Evolutionary conservation across 2,113 vertebrate species (phyloP), one percentile per base, ranked within the genome.

Genomic region (Phylloscopus whistleri): DNA sequence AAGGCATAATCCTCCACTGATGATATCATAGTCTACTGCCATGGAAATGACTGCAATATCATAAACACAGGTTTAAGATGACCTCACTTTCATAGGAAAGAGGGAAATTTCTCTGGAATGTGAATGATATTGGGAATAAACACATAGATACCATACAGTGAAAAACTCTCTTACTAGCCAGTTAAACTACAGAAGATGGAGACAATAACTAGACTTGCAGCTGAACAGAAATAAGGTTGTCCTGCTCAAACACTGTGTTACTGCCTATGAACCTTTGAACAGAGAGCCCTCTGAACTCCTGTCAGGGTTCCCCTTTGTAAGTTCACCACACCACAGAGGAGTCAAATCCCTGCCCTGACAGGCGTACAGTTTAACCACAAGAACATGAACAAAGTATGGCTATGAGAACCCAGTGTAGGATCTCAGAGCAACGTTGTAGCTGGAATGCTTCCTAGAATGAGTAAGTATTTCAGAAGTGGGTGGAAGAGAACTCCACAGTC

Each of bases 1-100:
- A 94, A 89, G 96, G 91, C 88, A 90, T 77, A 96, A 94, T 89
- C 93, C 93, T 95, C 83, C 77, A 87, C 84, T 89, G 88, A 96
- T 98, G 97, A 97, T 96, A 96, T 98, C 94, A 97, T 79, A 95
- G 98, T 97, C 96, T 97, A 95, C 75, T 97, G 90, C 95, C 93
- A 97, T 98, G 96, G 97, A 97, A 97, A 97, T 95, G 59, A 78
- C 60, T 94, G 84, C 79, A 92, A 56, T 69, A 91, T 64, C 89
- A 97, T 90, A 98, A 98, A 98, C 96, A 98, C 56, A 92, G 80
- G 56, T 96, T 95, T 96, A 79, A 94, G 92, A 89, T 91, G 90
- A 97, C 88, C 66, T 97, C 95, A 97, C 85, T 93, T 97, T 80
- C 37, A 21, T 86, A 90, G 87, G 92, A 97, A 96, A 94, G 66